Conservation (phyloP, 1,140 invertebrate species). For the Penaeus vannamei region DNA sequence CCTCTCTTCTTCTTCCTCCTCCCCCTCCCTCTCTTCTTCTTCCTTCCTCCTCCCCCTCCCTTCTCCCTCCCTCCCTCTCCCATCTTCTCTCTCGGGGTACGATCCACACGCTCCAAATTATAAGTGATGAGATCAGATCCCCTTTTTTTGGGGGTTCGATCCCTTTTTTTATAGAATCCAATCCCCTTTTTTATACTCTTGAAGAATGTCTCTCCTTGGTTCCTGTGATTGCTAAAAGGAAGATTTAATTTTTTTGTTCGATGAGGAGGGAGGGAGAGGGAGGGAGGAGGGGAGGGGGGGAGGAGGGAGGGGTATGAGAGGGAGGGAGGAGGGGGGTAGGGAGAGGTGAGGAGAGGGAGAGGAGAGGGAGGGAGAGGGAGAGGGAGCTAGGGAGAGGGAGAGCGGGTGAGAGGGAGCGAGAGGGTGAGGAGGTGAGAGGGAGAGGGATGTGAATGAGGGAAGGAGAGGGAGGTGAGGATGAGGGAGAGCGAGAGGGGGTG, state of each 20-base stretch:
- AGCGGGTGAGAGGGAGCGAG: not conserved
- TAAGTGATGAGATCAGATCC: no score
- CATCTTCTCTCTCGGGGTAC: not conserved
- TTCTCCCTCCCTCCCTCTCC: not conserved
- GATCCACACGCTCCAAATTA: no score
- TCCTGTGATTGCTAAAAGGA: no score
- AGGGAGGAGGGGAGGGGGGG: not conserved
- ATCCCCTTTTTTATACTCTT: no score
- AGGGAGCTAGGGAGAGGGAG: conserved; percentile 1
- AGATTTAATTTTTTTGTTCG: no score
- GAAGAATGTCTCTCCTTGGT: no score
- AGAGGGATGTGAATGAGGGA: not conserved
- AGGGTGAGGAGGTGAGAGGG: no score
- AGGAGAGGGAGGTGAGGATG: not conserved
- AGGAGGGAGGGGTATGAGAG: not conserved
- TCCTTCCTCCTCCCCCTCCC: not conserved
- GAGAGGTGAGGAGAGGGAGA: not conserved
- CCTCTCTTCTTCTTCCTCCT: not conserved
- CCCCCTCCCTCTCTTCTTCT: not conserved
- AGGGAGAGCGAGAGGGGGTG: not conserved
- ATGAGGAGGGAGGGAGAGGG: no score
- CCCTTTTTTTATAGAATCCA: no score
- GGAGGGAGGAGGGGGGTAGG: not conserved
- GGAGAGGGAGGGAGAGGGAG: conserved; percentile 11
- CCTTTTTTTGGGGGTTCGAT: no score